Evolutionary conservation across 92 coral and sea anemone genomes (phyloP), one percentile per base, ranked within the genome.

Genomic region (Actinostola sp.): DNA sequence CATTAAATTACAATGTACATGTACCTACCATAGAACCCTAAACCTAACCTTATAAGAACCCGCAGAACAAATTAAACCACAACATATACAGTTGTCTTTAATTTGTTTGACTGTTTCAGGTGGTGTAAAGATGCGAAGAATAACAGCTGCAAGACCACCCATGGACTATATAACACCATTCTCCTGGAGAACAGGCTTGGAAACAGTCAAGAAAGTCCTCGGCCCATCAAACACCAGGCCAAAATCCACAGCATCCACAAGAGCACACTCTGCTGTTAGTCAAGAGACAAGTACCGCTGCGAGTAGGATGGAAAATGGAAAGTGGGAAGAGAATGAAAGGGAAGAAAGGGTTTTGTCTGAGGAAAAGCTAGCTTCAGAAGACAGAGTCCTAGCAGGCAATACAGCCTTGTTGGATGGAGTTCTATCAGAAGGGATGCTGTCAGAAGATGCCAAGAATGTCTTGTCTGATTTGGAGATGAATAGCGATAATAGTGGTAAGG

Each of bases 111-210:
- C 1, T 35, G 10, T 61, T 60, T 8, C 45, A 89, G 94, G 86
- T 58, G 76, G 71, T 43, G 84, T 82, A 8, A 92, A 88, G 70
- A 57, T 91, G 63, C 93, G 84, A 29, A 78, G 99, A 74, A 85
- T 95, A 0, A 76, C 84, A 60, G 97, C 95, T 19, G 78, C 92
- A 10, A 79, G 80, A 30, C 79, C 83, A 14, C 99, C 97, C 41
- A 84, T 81, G 54, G 94, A 88, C 43, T 24, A 76, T 62, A 95
- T 95, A 35, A 84, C 93, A 2, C 92, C 99, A 2, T 77, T 88
- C 1, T 91, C 97, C 57, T 95, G 99, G 99, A 84, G 97, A 1
- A 72, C 97, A 39, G 99, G 99, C 3, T 92, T 92, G 66, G 92
- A 89, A 55, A 92, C 97, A 4, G 99, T 95, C 19, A 92, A 89